Base-by-base conservation (phyloP, 1,140 invertebrate genomes). In the Gryon sp. region DNA sequence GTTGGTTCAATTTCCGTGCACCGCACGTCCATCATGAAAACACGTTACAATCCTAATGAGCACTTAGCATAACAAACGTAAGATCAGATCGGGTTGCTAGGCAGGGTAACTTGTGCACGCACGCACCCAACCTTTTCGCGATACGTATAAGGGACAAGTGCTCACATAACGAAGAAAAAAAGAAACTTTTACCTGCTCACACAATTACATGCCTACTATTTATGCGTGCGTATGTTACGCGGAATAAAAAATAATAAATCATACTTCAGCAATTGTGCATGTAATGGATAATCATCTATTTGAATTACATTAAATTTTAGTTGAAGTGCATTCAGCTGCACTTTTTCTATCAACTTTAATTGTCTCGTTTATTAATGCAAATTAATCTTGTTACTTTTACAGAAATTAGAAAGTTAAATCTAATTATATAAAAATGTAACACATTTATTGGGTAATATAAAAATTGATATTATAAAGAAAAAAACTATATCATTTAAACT, bases 1-100 rank as follows among this genome's bases (percentile, higher is more conserved):
- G 50, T 26, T 73, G 53, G 78, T 73, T 83, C 77, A 84, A 83
- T 84, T 86, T 84, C 81, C 83, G 78, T 65, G 73, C 63, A 32
- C 45, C 65, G 79, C 70, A 60, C 34, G 75, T 69, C 78, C 79
- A 73, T 78, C 68, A 69, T 80, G 82, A 79, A 82, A 87, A 86
- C 82, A 82, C 82, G 82, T 87, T 84, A 83, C 83, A 83, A 87
- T 86, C 85, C 84, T 87, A 88, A 87, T 82, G 86, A 87, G 86
- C 85, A 83, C 83, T 88, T 88, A 86, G 81, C 85, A 85, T 86
- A 86, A 87, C 86, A 87, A 88, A 87, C 85, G 83, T 78, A 80
- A 84, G 84, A 86, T 85, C 83, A 77, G 79, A 86, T 86, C 85
- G 74, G 72, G 80, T 84, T 84, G 79, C 81, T 78, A 80, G 72